These are phyloP conservation scores for Autographa gamma DNA, from an alignment of 2,888 invertebrate species.

Conservation along the genomic window DNA sequence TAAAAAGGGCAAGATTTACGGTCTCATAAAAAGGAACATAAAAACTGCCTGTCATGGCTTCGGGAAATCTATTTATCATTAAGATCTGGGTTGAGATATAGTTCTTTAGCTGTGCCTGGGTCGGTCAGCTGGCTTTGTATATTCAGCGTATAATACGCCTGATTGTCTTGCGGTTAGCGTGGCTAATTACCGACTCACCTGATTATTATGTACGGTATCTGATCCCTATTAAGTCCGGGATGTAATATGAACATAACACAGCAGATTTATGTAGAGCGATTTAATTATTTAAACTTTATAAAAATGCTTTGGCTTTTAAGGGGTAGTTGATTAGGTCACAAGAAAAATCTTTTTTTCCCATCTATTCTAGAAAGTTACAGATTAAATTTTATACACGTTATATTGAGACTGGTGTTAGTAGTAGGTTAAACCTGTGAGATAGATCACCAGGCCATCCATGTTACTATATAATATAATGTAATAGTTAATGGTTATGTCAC, in stretches of 20 bases:
- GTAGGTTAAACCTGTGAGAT: no score
- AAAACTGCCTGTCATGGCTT: constrained; percentile 18
- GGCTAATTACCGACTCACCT: constrained; percentile 40
- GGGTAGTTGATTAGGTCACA: background rate
- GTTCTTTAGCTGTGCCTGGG: background rate
- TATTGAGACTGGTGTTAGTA: no score
- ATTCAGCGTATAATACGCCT: constrained; percentile 17
- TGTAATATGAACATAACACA: background rate
- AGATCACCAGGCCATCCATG: no score
- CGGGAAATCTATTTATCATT: constrained; percentile 12
- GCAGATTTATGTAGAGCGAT: background rate
- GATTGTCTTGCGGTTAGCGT: constrained; percentile 28
- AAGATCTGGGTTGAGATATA: background rate
- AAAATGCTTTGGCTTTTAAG: no score
- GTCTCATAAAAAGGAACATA: constrained; percentile 32
- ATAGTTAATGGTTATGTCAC: background rate
- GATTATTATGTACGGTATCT: constrained; percentile 8
- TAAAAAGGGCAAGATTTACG: constrained; percentile 45
- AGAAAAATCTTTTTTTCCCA: no score
- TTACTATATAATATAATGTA: no score
- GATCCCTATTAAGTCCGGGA: background rate
- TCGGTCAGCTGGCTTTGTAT: background rate
- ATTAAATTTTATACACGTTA: no score
- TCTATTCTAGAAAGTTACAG: no score
- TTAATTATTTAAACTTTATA: background rate